Conservation (phyloP, 2,797 vertebrate genomes). For the Muscicapa comitata region DNA sequence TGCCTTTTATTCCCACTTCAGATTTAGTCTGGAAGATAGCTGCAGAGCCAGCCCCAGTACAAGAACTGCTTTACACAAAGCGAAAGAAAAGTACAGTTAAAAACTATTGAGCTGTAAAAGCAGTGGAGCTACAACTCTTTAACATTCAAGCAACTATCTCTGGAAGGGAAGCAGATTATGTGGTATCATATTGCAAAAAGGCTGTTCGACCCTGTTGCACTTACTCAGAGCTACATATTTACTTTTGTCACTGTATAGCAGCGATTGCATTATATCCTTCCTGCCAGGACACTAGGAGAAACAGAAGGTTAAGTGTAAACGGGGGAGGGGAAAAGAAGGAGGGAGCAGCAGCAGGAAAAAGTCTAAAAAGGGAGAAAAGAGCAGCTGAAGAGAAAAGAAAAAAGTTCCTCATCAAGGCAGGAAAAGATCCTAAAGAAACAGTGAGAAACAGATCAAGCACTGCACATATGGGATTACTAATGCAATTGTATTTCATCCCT, state of each 20-base stretch:
- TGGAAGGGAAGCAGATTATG: slow-evolving; percentile 54
- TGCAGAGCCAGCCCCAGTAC: neutral
- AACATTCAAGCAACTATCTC: slow-evolving; percentile 53
- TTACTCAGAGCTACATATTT: slow-evolving; percentile 44
- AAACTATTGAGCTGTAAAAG: neutral
- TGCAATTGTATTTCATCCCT: neutral
- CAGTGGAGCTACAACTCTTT: slow-evolving; percentile 13
- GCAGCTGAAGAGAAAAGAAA: neutral
- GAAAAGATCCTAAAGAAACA: neutral
- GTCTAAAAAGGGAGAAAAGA: slow-evolving; percentile 34
- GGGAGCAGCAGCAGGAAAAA: slow-evolving; percentile 16
- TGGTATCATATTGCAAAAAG: slow-evolving; percentile 57
- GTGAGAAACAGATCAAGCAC: neutral
- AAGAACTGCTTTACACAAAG: neutral
- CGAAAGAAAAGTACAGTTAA: slow-evolving; percentile 3
- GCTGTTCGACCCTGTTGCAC: slow-evolving; percentile 43
- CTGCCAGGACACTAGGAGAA: slow-evolving; percentile 45
- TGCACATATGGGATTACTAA: neutral
- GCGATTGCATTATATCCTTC: slow-evolving; percentile 60
- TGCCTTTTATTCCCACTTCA: neutral
- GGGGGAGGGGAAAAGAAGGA: slow-evolving; percentile 40
- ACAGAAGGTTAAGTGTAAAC: slow-evolving; percentile 34
- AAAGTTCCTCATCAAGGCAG: neutral
- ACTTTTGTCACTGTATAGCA: slow-evolving; percentile 61
- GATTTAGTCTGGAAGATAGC: neutral